Evolutionary conservation across 2,888 invertebrate genomes (phyloP).

Genomic region (Imbricaverruca yamaguchii): DNA sequence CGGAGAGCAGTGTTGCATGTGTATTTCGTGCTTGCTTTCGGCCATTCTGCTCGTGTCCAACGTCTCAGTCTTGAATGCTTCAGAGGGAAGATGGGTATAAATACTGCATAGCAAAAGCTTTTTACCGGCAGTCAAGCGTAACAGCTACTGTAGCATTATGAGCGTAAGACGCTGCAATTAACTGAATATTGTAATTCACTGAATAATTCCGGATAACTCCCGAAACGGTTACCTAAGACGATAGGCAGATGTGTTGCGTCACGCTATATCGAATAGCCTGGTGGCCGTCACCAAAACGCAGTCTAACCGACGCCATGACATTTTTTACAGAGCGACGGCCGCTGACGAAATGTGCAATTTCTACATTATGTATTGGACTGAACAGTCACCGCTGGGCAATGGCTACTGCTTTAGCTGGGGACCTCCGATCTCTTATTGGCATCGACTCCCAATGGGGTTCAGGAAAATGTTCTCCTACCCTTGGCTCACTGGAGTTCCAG

Average conservation of each 20-base stretch:
- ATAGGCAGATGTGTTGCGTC: neutral
- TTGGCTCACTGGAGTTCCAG: neutral
- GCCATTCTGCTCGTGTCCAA: too few relatives aligned
- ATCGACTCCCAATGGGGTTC: conserved; percentile 51
- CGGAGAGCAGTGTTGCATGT: too few relatives aligned
- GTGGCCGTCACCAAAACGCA: neutral
- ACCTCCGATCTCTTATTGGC: conserved; percentile 80
- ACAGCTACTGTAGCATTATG: too few relatives aligned
- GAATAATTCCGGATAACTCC: neutral
- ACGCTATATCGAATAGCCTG: neutral
- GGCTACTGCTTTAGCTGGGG: conserved; percentile 78
- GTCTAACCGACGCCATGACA: neutral
- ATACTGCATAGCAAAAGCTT: too few relatives aligned
- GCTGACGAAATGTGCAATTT: conserved; percentile 93
- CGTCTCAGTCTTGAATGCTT: too few relatives aligned
- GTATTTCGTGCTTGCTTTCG: too few relatives aligned
- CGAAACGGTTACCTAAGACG: neutral
- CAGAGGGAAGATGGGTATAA: too few relatives aligned
- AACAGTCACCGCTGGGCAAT: conserved; percentile 50
- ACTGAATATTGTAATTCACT: too few relatives aligned
- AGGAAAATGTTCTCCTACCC: conserved; percentile 16
- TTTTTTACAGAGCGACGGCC: conserved; percentile 58
- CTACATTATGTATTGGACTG: conserved; percentile 86
- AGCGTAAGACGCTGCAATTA: too few relatives aligned
- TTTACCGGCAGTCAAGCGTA: too few relatives aligned